Conservation (phyloP, 2,888 invertebrate genomes). For the Chrysomela aeneicollis region DNA sequence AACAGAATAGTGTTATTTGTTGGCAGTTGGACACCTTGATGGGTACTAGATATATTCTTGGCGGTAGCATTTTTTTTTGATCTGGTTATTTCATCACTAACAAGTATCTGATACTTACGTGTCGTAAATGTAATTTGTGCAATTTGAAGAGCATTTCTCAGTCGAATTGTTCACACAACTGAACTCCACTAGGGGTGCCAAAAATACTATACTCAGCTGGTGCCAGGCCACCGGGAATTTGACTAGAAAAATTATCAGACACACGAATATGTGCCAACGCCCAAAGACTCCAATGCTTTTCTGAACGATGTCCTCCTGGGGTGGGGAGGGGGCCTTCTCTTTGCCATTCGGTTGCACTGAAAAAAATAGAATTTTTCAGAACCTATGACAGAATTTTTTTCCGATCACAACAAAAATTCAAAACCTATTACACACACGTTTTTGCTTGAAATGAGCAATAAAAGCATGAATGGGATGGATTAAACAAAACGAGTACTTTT, state of each 20-base stretch:
- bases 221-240: conserved; percentile 86
- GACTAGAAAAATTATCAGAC: conserved; percentile 67
- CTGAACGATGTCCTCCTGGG: conserved; percentile 63
- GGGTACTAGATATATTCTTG: too few relatives aligned
- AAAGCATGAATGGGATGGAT: too few relatives aligned
- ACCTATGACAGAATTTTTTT: too few relatives aligned
- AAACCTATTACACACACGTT: too few relatives aligned
- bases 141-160: conserved; percentile 66
- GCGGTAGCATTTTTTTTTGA: too few relatives aligned
- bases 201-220: conserved; percentile 79
- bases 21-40: too few relatives aligned
- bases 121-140: conserved; percentile 69
- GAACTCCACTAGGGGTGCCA: conserved; percentile 73
- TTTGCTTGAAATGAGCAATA: too few relatives aligned
- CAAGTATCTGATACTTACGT: conserved; percentile 57
- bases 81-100: too few relatives aligned
- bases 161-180: conserved; percentile 59
- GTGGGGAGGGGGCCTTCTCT: conserved; percentile 19
- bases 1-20: too few relatives aligned
- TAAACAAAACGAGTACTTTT: too few relatives aligned
- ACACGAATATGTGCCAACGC: conserved; percentile 78
- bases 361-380: too few relatives aligned
- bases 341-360: conserved; percentile 37
- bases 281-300: conserved; percentile 76
- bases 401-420: too few relatives aligned